phyloP scores from a whole-genome alignment of 2,888 invertebrate species.

The Papilio gigon region DNA sequence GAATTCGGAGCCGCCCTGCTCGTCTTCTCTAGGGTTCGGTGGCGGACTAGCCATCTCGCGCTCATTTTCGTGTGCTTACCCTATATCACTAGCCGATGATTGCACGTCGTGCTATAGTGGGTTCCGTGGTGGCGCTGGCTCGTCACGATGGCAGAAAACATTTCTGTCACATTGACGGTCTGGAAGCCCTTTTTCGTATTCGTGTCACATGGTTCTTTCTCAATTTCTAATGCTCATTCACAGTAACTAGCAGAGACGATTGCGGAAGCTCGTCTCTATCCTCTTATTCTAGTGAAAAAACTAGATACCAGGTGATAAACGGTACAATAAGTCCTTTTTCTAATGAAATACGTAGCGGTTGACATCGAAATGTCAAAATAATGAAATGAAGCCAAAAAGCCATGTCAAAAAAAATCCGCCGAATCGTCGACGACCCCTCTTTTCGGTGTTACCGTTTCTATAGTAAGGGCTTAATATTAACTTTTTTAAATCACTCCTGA shows the following conservation, averaged over 20 bases:
- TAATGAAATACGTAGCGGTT: constrained; percentile 81
- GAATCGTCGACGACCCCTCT: constrained; percentile 60
- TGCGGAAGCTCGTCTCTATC: constrained; percentile 51
- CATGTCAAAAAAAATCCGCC: constrained; percentile 81
- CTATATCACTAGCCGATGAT: constrained; percentile 75
- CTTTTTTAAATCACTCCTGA: constrained; percentile 1
- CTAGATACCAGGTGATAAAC: constrained; percentile 59
- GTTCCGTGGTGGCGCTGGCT: constrained; percentile 72
- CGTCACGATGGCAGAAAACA: constrained; percentile 81
- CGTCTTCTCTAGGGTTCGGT: constrained; percentile 80
- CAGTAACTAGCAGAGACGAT: constrained; percentile 51
- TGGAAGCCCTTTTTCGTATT: constrained; percentile 81
- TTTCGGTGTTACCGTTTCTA: constrained; percentile 42
- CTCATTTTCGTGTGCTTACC: constrained; percentile 79
- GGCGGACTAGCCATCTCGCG: constrained; percentile 82
- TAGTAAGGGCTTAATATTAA: not conserved
- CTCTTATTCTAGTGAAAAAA: constrained; percentile 62
- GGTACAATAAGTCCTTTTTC: constrained; percentile 68
- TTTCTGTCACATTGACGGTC: constrained; percentile 83
- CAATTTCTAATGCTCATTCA: constrained; percentile 66
- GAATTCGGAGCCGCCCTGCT: constrained; percentile 76
- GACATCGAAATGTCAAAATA: constrained; percentile 83
- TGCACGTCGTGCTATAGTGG: constrained; percentile 68
- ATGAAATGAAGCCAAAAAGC: constrained; percentile 80
- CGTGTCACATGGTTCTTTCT: constrained; percentile 81